These are phyloP conservation scores for Andinoacara biseriatus DNA, from an alignment of 2,113 vertebrate genomes.

Conservation along the genomic window DNA sequence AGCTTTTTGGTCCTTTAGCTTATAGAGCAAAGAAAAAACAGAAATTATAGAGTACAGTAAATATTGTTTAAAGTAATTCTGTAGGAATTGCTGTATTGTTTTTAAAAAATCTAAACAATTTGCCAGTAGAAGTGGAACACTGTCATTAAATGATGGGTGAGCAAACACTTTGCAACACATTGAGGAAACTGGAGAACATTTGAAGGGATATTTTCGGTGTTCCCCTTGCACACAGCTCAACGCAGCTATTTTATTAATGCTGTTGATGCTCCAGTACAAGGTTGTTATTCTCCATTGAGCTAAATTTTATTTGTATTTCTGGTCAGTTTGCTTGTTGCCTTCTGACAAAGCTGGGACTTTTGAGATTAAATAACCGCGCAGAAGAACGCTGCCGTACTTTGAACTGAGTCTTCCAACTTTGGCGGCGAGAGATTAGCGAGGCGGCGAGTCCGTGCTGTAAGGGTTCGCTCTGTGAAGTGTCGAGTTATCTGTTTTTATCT, in stretches of 20 bases:
- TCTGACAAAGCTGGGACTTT: background rate
- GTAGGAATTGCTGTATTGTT: too few relatives aligned
- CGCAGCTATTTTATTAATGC: background rate
- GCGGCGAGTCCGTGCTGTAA: background rate
- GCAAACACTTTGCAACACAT: background rate
- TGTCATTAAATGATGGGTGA: background rate
- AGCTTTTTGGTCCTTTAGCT: too few relatives aligned
- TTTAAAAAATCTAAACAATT: too few relatives aligned
- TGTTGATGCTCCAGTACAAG: background rate
- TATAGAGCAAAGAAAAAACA: too few relatives aligned
- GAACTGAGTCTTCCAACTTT: background rate
- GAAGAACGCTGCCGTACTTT: background rate
- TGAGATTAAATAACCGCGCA: conserved; percentile 13
- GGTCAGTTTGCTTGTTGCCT: background rate
- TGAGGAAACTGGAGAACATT: background rate
- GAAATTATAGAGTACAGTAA: too few relatives aligned
- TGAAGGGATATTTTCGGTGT: background rate
- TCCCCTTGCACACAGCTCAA: background rate
- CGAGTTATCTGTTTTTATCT: conserved; percentile 37
- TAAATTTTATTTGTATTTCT: background rate
- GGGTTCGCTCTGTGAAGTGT: conserved; percentile 2
- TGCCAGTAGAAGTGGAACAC: background rate
- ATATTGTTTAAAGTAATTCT: too few relatives aligned
- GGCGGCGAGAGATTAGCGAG: background rate
- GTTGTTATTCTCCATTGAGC: background rate